Evolutionary conservation across 2,888 invertebrate genomes (phyloP).

Genomic region (Synanthedon andrenaeformis): DNA sequence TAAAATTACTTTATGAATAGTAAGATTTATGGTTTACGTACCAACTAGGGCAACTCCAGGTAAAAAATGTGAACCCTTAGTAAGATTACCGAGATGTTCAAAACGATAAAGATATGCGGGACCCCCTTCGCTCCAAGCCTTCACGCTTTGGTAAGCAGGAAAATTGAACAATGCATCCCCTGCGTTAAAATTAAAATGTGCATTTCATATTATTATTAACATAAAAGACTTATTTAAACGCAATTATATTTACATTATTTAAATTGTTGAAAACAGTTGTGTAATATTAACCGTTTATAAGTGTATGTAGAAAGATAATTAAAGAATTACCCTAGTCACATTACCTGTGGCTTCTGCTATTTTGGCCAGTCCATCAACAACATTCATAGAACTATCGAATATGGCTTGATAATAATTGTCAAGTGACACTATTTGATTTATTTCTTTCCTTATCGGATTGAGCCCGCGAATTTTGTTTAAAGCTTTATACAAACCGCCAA

Average conservation of each 20-base stretch:
- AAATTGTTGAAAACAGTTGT: too few relatives aligned
- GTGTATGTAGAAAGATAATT: too few relatives aligned
- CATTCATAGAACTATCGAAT: slow-evolving; percentile 36
- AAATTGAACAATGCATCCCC: slow-evolving; percentile 83
- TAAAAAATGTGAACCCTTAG: slow-evolving; percentile 74
- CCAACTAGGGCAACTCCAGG: slow-evolving; percentile 75
- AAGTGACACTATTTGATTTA: slow-evolving; percentile 28
- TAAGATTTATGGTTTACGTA: slow-evolving; percentile 7
- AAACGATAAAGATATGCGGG: slow-evolving; percentile 81
- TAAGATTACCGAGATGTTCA: slow-evolving; percentile 75
- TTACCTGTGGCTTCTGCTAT: slow-evolving; percentile 72
- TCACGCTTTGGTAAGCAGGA: slow-evolving; percentile 78
- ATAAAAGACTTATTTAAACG: background rate
- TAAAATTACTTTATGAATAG: too few relatives aligned
- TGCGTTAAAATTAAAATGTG: slow-evolving; percentile 14
- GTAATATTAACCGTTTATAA: too few relatives aligned
- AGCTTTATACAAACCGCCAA: slow-evolving; percentile 44
- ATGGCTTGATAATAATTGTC: slow-evolving; percentile 46
- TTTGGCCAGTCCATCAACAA: slow-evolving; percentile 60
- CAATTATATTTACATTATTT: background rate
- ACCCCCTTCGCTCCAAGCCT: slow-evolving; percentile 75
- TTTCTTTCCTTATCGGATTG: slow-evolving; percentile 20
- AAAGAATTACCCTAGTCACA: too few relatives aligned
- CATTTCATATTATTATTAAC: background rate
- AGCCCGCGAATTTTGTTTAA: slow-evolving; percentile 39